Base-by-base conservation (phyloP, 2,797 vertebrate species). In the Cirrhinus molitorella region DNA sequence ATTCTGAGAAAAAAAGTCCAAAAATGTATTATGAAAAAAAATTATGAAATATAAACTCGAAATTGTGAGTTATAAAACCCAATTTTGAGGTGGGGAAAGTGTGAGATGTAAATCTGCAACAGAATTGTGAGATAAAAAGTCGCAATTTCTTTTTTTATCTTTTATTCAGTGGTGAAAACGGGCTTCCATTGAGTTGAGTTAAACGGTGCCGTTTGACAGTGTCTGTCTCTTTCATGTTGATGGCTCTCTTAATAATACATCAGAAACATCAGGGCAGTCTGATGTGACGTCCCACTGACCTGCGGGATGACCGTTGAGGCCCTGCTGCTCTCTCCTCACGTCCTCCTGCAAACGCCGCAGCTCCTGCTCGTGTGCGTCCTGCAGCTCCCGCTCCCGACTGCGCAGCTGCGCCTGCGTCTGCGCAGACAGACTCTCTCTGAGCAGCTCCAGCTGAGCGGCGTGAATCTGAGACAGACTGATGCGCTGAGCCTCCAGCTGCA, bases 391-490 rank as follows among this genome's bases (percentile, higher is more conserved):
- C 89, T 95, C 95, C 86, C 96, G 95, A 76, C 80, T 91, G 90
- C 86, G 88, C 53, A 96, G 90, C 37, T 90, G 95, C 67, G 89
- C 89, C 61, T 95, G 93, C 12, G 94, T 93, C 88, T 97, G 96
- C 86, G 94, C 94, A 88, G 95, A 94, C 90, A 97, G 91, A 47
- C 85, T 92, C 83, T 96, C 95, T 76, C 88, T 87, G 47, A 95
- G 88, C 83, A 98, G 94, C 91, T 98, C 96, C n/a, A 98, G 90
- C 45, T 99, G 96, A 86, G 97, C 95, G 4, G 96, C 95, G 37
- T 98, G 96, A 89, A 99, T 97, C 92, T 99, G 94, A 85, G 96
- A 95, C 2, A 99, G 93, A 87, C 97, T 99, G 92, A 99, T 94
- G 66, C 95, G 95, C 75, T 98, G 97, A n/a, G 98, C 97, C 93